A percentile compares a stretch with the other conserved stretches of the same genome.
Conservation (phyloP, 2,113 vertebrate genomes). For the Takifugu bimaculatus region DNA sequence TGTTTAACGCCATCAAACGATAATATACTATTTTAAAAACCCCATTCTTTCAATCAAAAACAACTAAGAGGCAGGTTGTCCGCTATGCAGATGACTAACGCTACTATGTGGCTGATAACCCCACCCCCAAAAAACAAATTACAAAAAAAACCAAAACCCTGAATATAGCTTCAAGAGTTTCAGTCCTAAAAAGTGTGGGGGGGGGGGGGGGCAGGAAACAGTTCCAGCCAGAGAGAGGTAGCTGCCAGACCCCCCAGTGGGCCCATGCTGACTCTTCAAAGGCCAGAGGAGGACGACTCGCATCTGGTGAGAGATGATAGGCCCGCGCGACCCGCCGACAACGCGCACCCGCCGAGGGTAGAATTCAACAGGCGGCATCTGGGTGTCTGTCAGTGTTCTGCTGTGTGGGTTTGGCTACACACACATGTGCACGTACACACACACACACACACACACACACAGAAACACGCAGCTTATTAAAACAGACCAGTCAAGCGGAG, state of each 20-base stretch:
- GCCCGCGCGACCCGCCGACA: constrained; percentile 8
- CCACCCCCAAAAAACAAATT: not conserved
- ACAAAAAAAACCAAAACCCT: not conserved
- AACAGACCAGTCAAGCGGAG: constrained; percentile 51
- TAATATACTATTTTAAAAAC: constrained; percentile 8
- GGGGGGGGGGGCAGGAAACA: too few species aligned
- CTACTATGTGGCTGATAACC: not conserved
- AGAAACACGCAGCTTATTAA: constrained; percentile 46
- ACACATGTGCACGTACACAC: not conserved
- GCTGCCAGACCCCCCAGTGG: constrained; percentile 30
- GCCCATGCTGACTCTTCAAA: constrained; percentile 31
- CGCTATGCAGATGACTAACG: not conserved
- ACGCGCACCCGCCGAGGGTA: constrained; percentile 22
- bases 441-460: constrained; percentile 4
- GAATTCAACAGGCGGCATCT: constrained; percentile 31
- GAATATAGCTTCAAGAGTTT: not conserved
- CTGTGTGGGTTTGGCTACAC: constrained; percentile 13
- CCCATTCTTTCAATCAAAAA: not conserved
- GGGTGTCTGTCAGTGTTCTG: constrained; percentile 35
- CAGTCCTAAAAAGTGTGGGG: not conserved
- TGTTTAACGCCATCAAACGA: not conserved
- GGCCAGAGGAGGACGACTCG: constrained; percentile 20
- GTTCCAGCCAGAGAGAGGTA: constrained; percentile 12
- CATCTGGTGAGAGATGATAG: constrained; percentile 44
- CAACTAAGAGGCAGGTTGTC: not conserved